Evolutionary conservation across 1,140 invertebrate species (phyloP).

Genomic region (Tetragnatha versicolor): DNA sequence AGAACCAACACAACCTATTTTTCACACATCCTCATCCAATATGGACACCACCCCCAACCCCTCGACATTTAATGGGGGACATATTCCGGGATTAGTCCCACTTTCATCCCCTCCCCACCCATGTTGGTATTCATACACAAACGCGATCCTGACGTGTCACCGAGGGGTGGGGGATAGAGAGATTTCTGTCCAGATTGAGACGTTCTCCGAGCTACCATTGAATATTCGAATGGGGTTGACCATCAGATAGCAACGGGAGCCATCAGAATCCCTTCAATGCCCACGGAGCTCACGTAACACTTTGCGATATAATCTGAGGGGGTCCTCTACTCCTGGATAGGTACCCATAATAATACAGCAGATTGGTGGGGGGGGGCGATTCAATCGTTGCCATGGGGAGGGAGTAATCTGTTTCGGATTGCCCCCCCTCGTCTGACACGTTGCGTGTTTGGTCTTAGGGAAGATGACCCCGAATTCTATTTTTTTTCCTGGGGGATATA

Average conservation of each 20-base stretch:
- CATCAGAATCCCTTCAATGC: constrained; percentile 34
- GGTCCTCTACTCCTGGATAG: background rate
- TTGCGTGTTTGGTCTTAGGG: background rate
- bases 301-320: constrained; percentile 35
- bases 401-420: constrained; percentile 11
- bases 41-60: background rate
- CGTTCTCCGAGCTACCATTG: background rate
- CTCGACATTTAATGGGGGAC: constrained; percentile 23
- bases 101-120: background rate
- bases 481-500: too few relatives aligned
- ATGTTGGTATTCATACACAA: constrained; percentile 12
- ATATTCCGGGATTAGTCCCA: constrained; percentile 16
- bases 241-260: constrained; percentile 29
- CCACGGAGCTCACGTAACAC: constrained; percentile 45
- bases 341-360: constrained; percentile 28
- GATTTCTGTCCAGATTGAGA: constrained; percentile 41
- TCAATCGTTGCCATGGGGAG: background rate
- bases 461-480: constrained; percentile 14
- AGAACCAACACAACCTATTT: too few relatives aligned
- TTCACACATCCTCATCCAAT: background rate
- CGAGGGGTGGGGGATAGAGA: background rate
- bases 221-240: constrained; percentile 18
- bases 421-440: background rate
- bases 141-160: background rate
- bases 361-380: constrained; percentile 32